phyloP scores from a whole-genome alignment of 2,113 vertebrate species.

The Erpornis zantholeuca region DNA sequence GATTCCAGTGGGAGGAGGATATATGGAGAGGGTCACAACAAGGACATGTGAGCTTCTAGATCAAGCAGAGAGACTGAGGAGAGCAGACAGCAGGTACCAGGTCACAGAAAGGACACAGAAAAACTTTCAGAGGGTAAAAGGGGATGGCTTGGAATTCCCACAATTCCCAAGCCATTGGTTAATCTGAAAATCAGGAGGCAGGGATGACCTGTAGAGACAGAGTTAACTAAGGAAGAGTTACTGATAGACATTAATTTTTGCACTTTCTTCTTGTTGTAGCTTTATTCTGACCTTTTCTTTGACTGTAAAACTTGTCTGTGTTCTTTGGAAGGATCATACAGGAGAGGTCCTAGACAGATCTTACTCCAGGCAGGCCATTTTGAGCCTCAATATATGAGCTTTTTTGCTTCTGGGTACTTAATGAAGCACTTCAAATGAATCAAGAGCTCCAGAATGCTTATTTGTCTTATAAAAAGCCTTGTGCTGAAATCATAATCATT shows the following conservation, averaged over 20 bases:
- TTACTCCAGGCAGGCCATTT: neutral
- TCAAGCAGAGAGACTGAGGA: neutral
- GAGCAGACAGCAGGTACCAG: neutral
- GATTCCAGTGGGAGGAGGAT: neutral
- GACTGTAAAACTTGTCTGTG: neutral
- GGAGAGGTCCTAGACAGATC: neutral
- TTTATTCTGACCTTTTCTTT: neutral
- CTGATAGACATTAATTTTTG: neutral
- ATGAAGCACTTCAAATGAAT: neutral
- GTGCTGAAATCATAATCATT: neutral
- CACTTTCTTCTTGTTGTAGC: neutral
- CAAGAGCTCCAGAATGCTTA: neutral
- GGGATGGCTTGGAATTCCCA: neutral
- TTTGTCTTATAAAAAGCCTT: neutral
- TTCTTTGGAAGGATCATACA: neutral
- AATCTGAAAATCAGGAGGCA: neutral
- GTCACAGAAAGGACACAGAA: neutral
- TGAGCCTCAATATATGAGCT: neutral
- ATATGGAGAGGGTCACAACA: neutral
- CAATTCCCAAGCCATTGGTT: neutral
- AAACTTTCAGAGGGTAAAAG: neutral
- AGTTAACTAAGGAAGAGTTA: neutral
- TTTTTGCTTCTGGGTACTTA: neutral
- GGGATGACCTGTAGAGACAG: neutral
- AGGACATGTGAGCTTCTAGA: neutral